A percentile compares a stretch with the other conserved stretches of the same genome.
phyloP scores from a whole-genome alignment of 2,797 vertebrate species.

The Sebastes jordani region DNA sequence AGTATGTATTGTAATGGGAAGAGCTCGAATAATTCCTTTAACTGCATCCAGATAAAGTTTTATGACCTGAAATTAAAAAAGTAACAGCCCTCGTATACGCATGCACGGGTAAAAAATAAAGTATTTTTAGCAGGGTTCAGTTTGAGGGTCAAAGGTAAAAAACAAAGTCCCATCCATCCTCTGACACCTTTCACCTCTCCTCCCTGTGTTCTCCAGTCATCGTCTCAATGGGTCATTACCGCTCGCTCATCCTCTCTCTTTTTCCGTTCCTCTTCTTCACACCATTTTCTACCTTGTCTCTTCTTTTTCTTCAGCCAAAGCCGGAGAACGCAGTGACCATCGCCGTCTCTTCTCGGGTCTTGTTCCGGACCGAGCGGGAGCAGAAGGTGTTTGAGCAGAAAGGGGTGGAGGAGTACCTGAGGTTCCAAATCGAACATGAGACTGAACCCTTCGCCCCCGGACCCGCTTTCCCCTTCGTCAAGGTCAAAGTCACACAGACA shows the following conservation, averaged over 20 bases:
- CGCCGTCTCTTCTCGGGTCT: slow-evolving; percentile 92
- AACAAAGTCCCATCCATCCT: not conserved
- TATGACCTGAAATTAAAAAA: not conserved
- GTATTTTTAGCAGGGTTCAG: not conserved
- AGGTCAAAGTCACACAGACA: slow-evolving; percentile 78
- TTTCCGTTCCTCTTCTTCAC: not conserved
- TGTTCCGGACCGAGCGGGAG: slow-evolving; percentile 95
- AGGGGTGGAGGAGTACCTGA: slow-evolving; percentile 94
- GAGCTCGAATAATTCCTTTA: not conserved
- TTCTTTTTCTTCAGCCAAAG: slow-evolving; percentile 84
- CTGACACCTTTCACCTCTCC: not conserved
- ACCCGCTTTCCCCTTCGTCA: slow-evolving; percentile 94
- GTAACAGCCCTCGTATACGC: not conserved
- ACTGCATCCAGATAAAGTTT: slow-evolving; percentile 1
- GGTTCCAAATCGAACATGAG: slow-evolving; percentile 94
- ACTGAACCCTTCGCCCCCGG: slow-evolving; percentile 93
- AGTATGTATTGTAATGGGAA: not conserved
- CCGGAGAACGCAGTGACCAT: slow-evolving; percentile 95
- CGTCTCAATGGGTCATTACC: not conserved
- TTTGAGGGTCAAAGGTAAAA: not conserved
- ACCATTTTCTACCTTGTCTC: not conserved
- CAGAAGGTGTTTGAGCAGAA: slow-evolving; percentile 90
- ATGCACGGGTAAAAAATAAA: not conserved
- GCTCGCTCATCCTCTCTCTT: not conserved
- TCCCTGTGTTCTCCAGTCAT: not conserved